Base-by-base conservation (phyloP, 2,888 invertebrate species). In the Tinea semifulvella region DNA sequence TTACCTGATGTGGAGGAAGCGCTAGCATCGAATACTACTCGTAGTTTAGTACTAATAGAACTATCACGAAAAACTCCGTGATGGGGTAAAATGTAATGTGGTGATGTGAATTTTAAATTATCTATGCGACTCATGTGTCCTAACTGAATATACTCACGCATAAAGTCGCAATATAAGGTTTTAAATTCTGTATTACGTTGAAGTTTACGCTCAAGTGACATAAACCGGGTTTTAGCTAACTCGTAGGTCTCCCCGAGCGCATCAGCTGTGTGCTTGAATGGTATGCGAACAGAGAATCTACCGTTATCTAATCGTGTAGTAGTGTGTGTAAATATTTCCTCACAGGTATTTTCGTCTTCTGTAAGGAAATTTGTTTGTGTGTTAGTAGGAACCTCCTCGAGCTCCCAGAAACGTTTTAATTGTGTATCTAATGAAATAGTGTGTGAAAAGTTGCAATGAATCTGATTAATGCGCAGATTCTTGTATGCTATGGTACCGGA, bases 241-340 rank as follows among this genome's bases (percentile, higher is more conserved):
- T 40, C 16, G 14, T 44, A 49, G 11, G 49, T 48, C 8, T 53
- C 49, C 7, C 52, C 51, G n/a, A 52, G 43, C n/a, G 36, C 25
- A 17, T 49, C 50, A 38, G 47, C 18, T 19, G 51, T 27, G 17
- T 50, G 44, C 5, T 14, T 28, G 6, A 51, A 43, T 5, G 53
- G 53, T 7, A 53, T 51, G 11, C 48, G 47, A 4, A 53, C 52
- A 6, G 26, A 47, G 45, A 50, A 53, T 11, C 52, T 44, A 17
- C 52, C 53, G n/a, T 42, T 43, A 14, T 43, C 31, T 10, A 43
- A 39, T 13, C 50, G 52, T 19, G 26, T 31, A 2, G 54, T 53
- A 3, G 49, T 49, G 25, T 47, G 17, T 1, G 13, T 36, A 31
- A 51, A 53, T 10, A 47, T 16, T 1, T 47, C 27, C 45, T 53